Percentiles rank a stretch among this genome's conserved stretches.
phyloP scores from a whole-genome alignment of 2,888 invertebrate species.

The Odontocerum albicorne region DNA sequence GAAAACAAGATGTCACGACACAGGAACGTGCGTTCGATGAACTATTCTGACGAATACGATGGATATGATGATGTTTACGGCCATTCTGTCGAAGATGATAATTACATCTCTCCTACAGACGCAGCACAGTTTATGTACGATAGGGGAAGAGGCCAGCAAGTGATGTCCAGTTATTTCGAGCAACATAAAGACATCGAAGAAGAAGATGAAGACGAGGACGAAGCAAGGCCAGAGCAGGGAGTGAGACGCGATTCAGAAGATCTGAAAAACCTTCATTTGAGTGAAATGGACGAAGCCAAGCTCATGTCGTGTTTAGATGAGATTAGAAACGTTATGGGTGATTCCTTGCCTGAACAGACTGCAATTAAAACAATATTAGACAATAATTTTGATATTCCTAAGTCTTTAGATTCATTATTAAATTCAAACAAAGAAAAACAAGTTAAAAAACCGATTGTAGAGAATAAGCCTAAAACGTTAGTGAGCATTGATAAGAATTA shows the following conservation, averaged over 20 bases:
- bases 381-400: conserved; percentile 71
- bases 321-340: conserved; percentile 78
- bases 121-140: conserved; percentile 84
- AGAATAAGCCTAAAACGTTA: conserved; percentile 12
- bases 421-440: conserved; percentile 50
- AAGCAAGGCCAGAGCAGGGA: conserved; percentile 42
- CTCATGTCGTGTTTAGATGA: conserved; percentile 84
- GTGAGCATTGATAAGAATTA: not conserved
- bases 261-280: conserved; percentile 55
- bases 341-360: conserved; percentile 70
- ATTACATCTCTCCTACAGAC: conserved; percentile 87
- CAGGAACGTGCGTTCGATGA: conserved; percentile 80
- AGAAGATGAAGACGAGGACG: conserved; percentile 61
- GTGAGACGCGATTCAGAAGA: conserved; percentile 53
- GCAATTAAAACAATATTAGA: conserved; percentile 72
- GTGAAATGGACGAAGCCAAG: conserved; percentile 70
- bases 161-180: conserved; percentile 75
- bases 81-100: conserved; percentile 92
- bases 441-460: conserved; percentile 4
- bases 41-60: conserved; percentile 88
- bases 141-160: conserved; percentile 70
- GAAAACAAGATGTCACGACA: conserved; percentile 75
- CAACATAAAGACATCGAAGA: conserved; percentile 52
- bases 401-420: conserved; percentile 73
- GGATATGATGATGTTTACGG: conserved; percentile 90